Evolutionary conservation across 2,113 vertebrate species (phyloP).

Genomic region (Eulemur macaco): DNA sequence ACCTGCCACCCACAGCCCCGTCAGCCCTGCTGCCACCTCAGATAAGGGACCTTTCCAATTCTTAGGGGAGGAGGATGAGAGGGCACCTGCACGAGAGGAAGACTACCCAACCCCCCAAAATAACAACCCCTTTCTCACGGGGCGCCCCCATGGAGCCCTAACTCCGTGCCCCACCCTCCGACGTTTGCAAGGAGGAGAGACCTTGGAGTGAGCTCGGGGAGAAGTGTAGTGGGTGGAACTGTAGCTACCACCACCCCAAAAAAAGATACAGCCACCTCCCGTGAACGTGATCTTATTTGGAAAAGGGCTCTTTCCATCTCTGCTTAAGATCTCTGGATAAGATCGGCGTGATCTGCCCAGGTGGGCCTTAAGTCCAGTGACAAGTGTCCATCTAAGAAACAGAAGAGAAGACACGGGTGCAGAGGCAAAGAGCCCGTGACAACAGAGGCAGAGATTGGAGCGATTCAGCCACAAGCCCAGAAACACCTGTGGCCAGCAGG

Average conservation of each 20-base stretch:
- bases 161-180: rapidly evolving
- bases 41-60: neutral
- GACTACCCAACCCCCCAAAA: too few relatives aligned
- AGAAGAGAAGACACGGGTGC: neutral
- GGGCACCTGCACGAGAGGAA: neutral
- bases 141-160: rapidly evolving
- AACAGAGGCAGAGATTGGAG: rapidly evolving
- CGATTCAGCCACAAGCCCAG: neutral
- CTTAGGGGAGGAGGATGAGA: neutral
- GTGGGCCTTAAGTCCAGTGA: neutral
- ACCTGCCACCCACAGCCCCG: neutral
- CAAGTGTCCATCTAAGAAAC: neutral
- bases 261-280: neutral
- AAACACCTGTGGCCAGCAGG: neutral
- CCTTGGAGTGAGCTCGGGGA: too few relatives aligned
- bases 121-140: rapidly evolving
- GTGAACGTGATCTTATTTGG: neutral
- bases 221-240: rapidly evolving
- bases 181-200: rapidly evolving
- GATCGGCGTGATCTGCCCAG: neutral
- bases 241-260: neutral
- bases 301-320: neutral
- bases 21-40: neutral
- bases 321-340: neutral
- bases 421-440: rapidly evolving